Conservation (phyloP, 2,888 invertebrate species). For the Andrena haemorrhoa region DNA sequence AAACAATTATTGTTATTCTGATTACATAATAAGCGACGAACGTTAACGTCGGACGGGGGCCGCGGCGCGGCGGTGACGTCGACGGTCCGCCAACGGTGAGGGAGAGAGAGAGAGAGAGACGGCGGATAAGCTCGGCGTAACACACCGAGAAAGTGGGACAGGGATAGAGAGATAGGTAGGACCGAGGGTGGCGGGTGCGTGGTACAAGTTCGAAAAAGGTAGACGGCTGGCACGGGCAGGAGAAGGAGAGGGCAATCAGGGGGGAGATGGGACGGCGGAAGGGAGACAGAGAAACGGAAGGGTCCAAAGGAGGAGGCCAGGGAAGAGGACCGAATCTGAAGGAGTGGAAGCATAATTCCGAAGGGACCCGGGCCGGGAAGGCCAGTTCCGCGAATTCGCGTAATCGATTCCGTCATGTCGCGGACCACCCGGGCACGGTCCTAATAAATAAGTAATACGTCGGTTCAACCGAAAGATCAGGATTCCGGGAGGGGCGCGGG, state of each 20-base stretch:
- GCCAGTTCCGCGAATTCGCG: slow-evolving; percentile 84
- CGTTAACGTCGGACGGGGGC: slow-evolving; percentile 42
- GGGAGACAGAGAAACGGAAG: slow-evolving; percentile 32
- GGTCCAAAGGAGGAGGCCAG: slow-evolving; percentile 38
- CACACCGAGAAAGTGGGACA: slow-evolving; percentile 27
- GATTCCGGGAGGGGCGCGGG: slow-evolving; percentile 63
- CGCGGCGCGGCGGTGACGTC: background rate
- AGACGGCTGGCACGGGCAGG: slow-evolving; percentile 39
- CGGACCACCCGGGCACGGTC: slow-evolving; percentile 84
- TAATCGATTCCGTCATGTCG: slow-evolving; percentile 85
- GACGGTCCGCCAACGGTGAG: background rate
- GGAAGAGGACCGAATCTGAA: slow-evolving; percentile 66
- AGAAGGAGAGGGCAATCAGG: slow-evolving; percentile 4
- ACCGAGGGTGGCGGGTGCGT: slow-evolving; percentile 41
- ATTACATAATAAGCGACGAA: slow-evolving; percentile 81
- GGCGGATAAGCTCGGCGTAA: background rate
- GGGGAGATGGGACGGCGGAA: slow-evolving; percentile 25
- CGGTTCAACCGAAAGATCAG: slow-evolving; percentile 79
- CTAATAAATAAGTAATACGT: slow-evolving; percentile 85
- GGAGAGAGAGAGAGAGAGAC: slow-evolving; percentile 10
- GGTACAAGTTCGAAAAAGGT: slow-evolving; percentile 46
- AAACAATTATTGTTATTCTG: slow-evolving; percentile 83
- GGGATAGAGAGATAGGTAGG: slow-evolving; percentile 13
- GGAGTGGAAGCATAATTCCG: slow-evolving; percentile 81
- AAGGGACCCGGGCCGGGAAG: slow-evolving; percentile 74